Evolutionary conservation across 2,113 vertebrate species (phyloP), one percentile per base, ranked within the genome.

Genomic region (Microtus oregoni): DNA sequence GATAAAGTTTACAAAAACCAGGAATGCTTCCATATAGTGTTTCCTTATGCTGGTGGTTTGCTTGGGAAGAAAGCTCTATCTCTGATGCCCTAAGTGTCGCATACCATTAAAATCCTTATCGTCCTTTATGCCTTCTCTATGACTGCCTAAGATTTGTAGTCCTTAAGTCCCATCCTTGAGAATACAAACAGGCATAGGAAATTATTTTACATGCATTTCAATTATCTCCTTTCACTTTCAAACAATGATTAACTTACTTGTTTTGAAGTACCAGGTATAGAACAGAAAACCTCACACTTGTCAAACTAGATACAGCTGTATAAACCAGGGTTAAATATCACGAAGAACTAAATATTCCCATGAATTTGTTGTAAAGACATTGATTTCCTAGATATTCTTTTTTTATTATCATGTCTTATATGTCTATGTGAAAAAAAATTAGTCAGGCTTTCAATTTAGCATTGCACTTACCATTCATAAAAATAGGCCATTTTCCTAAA

Each of bases 191-290:
- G 83, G 19, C 38, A 55, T 9, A 7, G 86, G 26, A 89, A 94
- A 93, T 32, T 81, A 38, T 91, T 95, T 95, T 44, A 90, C n/a
- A 73, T 78, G 70, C 12, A 65, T 50, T 91, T 72, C 50, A 85
- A 55, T 94, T 55, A 65, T 86, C 30, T 47, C 75, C n/a, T 5
- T 93, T 86, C 8, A 86, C 35, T 83, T 92, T 86, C 5, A 77
- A 67, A 63, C 13, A 67, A 38, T 13, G 28, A 68, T 58, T 77
- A 58, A 30, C 76, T 65, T 15, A 28, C 28, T 58, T 82, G 11
- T 44, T 92, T 91, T 76, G 12, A 52, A 41, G 13, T 78, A 20
- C n/a, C 78, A 9, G 1, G 61, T 15, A 44, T 58, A 32, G 38
- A 44, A 93, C 19, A 11, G 3, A 10, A 50, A 38, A 2, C 17